These are phyloP conservation scores for Eupeodes latifasciatus DNA, from an alignment of 2,888 invertebrate genomes.

Conservation along the genomic window DNA sequence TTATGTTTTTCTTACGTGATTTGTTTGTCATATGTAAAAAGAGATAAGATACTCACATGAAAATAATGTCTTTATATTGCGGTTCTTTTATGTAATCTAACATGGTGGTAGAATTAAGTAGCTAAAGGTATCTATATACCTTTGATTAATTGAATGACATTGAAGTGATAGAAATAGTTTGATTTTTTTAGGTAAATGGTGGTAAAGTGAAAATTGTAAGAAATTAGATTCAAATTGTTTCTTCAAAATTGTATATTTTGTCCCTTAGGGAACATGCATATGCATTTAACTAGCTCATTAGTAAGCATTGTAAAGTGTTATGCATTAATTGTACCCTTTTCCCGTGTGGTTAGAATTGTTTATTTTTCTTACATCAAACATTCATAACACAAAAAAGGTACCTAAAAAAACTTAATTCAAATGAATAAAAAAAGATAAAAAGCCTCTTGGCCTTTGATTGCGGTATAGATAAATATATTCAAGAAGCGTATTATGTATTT, in stretches of 20 bases:
- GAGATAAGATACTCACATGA: not conserved
- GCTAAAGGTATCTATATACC: no score
- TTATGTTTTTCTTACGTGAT: constrained; percentile 39
- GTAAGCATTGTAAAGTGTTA: constrained; percentile 4
- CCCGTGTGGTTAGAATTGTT: not conserved
- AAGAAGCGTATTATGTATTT: no score
- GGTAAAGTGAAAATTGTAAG: not conserved
- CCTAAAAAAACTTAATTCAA: no score
- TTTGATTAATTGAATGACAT: constrained; percentile 25
- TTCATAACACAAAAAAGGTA: no score
- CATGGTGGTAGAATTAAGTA: constrained; percentile 7
- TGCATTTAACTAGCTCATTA: not conserved
- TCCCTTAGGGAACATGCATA: not conserved
- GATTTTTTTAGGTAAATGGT: not conserved
- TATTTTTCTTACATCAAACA: not conserved
- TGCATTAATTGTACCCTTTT: not conserved
- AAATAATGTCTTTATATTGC: constrained; percentile 37
- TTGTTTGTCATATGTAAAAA: not conserved
- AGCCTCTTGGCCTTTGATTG: no score
- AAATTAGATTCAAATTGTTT: not conserved
- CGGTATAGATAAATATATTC: no score
- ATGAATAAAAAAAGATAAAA: no score
- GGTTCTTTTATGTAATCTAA: constrained; percentile 66
- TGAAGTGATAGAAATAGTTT: not conserved
- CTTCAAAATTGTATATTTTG: not conserved